Base-by-base conservation (phyloP, 2,113 vertebrate genomes). In the Oostethus manadensis region DNA sequence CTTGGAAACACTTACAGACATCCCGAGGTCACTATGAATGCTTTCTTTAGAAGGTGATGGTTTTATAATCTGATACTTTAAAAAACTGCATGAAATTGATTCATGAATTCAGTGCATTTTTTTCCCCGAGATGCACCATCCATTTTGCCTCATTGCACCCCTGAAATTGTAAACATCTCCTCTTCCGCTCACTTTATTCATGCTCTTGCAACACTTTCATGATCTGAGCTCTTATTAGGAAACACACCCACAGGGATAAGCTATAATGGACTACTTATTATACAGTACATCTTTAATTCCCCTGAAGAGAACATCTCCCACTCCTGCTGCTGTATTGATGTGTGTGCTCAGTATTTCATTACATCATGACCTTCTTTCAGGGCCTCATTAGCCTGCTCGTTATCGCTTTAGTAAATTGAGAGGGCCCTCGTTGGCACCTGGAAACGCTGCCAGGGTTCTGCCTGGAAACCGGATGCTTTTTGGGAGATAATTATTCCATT, bases 331-430 rank as follows among this genome's bases (percentile, higher is more conserved):
- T 50, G 54, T 23, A 56, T 23, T 6, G 38, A 16, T 62, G 69
- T 62, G 67, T 42, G 68, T 57, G 66, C 62, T 51, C 51, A 23
- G 64, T 81, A 65, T 83, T 81, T 44, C 70, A 86, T 86, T 84
- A 82, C 82, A 84, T 76, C 78, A 78, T 84, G 83, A 88, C 83
- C 82, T 82, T 82, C 68, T 86, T 86, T 80, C 71, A 61, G 65
- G 69, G 66, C 71, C 82, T 87, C 77, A 84, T 87, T 84, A 88
- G 69, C 74, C 62, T 26, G 55, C 80, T 76, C 26, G 60, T 87
- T 87, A 81, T 79, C 83, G 81, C 70, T 80, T 88, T 88, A 88
- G 68, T 56, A 58, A 76, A 78, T 74, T 69, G 70, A 64, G 56
- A 53, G 73, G 70, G 71, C 72, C 38, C 79, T 82, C 13, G 74